Base-by-base conservation (phyloP, 1,140 invertebrate genomes). In the Philopotamus ludificatus region DNA sequence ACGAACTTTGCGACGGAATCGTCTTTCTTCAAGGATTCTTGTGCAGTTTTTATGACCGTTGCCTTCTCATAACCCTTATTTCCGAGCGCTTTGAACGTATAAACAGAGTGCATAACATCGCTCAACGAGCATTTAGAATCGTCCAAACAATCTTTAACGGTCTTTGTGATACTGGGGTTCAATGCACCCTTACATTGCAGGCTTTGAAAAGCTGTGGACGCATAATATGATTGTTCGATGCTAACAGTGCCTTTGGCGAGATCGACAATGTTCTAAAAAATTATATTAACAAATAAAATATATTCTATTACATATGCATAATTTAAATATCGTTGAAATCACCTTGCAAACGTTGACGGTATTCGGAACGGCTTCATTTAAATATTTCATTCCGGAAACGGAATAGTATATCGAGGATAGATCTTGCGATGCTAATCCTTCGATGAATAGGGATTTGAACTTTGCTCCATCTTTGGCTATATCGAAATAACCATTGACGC, bases 1-100 rank as follows among this genome's bases (percentile, higher is more conserved):
- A 61, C 79, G 81, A 79, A 89, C 87, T 87, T 90, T 34, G 81
- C 80, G 21, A 89, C 77, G 67, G 85, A 85, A 66, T 93, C 90
- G 78, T 93, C 90, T 66, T 89, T 91, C 70, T 91, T 91, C 25
- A 92, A 75, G 62, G 84, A 74, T 54, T 84, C 82, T 71, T 88
- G 85, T 18, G 92, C 73, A 62, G 81, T 82, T 72, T 89, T 90
- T 0, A 84, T 76, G 28, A 88, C 72, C 68, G 84, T 85, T 15
- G 79, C 76, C 66, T 86, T 85, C 42, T 80, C 75, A 71, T 71
- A 76, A 0, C 75, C 65, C 8, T 74, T 67, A 66, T 76, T 79
- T 2, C 78, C 78, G 0, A 80, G 39, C 8, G 78, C 78, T 61
- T 77, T 79, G 23, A 80, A 47, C 1, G 78, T 72, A 63, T 75